Evolutionary conservation across 2,888 invertebrate genomes (phyloP).

Genomic region (Netelia virgata): DNA sequence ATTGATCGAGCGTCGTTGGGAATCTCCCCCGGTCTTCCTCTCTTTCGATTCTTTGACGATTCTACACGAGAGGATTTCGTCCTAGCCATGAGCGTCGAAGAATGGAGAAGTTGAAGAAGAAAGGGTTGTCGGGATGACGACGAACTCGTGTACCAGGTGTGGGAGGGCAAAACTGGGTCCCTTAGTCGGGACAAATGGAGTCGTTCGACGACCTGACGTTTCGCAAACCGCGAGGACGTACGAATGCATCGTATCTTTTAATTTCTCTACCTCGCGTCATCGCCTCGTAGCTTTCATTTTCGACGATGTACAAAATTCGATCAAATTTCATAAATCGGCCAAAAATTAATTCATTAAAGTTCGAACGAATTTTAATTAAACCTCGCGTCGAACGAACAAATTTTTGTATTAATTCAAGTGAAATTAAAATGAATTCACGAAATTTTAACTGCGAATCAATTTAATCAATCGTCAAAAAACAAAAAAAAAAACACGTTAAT

Average conservation of each 20-base stretch:
- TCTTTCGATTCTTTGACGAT: constrained; percentile 45
- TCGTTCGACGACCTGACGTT: constrained; percentile 66
- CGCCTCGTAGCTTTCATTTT: constrained; percentile 5
- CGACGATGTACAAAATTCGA: neutral
- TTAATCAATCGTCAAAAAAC: too few species aligned
- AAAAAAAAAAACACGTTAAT: too few species aligned
- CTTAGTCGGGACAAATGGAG: constrained; percentile 59
- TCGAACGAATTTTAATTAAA: too few species aligned
- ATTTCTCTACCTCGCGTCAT: constrained; percentile 38
- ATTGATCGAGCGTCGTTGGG: constrained; percentile 54
- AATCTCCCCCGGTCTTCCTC: constrained; percentile 40
- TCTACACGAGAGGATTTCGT: constrained; percentile 14
- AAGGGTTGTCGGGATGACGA: constrained; percentile 65
- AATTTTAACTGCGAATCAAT: too few species aligned
- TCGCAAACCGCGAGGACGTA: constrained; percentile 33
- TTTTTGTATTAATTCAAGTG: too few species aligned
- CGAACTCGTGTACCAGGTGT: constrained; percentile 58
- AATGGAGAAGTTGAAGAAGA: constrained; percentile 58
- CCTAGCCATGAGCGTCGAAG: constrained; percentile 18
- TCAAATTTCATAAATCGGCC: neutral
- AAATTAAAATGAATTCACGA: too few species aligned
- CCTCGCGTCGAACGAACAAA: too few species aligned
- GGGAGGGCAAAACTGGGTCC: constrained; percentile 47
- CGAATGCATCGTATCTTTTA: constrained; percentile 30
- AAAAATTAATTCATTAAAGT: too few species aligned